Base-by-base conservation (phyloP, 2,113 vertebrate genomes). In the Hemiprocne comata region DNA sequence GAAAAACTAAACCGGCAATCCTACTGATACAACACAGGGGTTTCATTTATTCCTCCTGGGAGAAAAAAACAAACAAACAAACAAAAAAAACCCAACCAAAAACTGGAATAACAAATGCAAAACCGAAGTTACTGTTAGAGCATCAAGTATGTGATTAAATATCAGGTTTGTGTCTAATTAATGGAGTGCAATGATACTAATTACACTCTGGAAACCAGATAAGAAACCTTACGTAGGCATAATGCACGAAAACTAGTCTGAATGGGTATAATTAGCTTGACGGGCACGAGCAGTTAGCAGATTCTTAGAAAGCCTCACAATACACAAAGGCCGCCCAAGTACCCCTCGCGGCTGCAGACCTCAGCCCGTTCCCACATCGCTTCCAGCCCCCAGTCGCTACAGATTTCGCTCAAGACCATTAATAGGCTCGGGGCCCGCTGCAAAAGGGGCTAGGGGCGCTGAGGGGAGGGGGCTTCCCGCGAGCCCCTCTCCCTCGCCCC, bases 231-330 rank as follows among this genome's bases (percentile, higher is more conserved):
- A 70, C 79, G 58, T 7, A 77, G 81, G 48, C 10, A 23, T 7
- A 61, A 34, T 5, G 85, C 58, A 36, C n/a, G 6, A 9, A 9
- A 28, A 14, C 19, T 3, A 21, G 36, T 3, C 33, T 11, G 80
- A 31, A 58, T 2, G 73, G 55, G 3, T 74, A 50, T 33, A 29
- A 44, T 28, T 14, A 36, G 61, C 83, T 10, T 1, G 79, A 13
- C 69, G 44, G 86, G 72, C 61, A 48, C 6, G 2, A 4, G 42
- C 86, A 54, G 48, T 18, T 36, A 3, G 31, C 44, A 14, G 48
- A 85, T 94, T 81, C 91, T 95, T 91, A 62, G 74, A 87, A 72
- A 94, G 83, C 87, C 51, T 60, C 54, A 54, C 60, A 61, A 48
- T 1, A 79, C 91, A 86, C 90, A 70, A 76, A 86, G 92, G 91